phyloP scores from a whole-genome alignment of 2,113 vertebrate species.

The Rhinoderma darwinii region DNA sequence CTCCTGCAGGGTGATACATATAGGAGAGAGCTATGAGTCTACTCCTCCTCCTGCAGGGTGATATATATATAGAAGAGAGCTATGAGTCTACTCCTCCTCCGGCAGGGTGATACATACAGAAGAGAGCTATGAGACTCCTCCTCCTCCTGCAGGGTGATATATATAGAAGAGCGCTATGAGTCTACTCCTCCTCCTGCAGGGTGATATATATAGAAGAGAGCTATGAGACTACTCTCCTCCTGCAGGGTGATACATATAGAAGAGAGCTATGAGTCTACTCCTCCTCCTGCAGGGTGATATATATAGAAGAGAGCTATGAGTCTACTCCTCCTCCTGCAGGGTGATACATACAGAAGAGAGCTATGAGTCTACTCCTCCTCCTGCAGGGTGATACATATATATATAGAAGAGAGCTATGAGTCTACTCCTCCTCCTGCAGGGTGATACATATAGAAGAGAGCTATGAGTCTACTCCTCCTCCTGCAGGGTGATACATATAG shows the following conservation, averaged over 20 bases:
- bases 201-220: background rate
- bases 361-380: background rate
- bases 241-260: background rate
- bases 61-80: background rate
- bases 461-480: no score
- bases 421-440: background rate
- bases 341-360: background rate
- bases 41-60: background rate
- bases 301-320: background rate
- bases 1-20: background rate
- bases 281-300: background rate
- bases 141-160: background rate
- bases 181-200: background rate
- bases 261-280: background rate
- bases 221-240: no score
- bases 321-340: background rate
- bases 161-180: no score
- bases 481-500: background rate
- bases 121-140: background rate
- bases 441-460: background rate
- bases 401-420: no score
- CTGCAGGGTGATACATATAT: background rate
- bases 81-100: background rate
- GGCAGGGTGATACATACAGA: background rate
- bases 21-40: background rate